Evolutionary conservation across 2,797 vertebrate genomes (phyloP), one percentile per base, ranked within the genome.

Genomic region (Ceryle rudis): DNA sequence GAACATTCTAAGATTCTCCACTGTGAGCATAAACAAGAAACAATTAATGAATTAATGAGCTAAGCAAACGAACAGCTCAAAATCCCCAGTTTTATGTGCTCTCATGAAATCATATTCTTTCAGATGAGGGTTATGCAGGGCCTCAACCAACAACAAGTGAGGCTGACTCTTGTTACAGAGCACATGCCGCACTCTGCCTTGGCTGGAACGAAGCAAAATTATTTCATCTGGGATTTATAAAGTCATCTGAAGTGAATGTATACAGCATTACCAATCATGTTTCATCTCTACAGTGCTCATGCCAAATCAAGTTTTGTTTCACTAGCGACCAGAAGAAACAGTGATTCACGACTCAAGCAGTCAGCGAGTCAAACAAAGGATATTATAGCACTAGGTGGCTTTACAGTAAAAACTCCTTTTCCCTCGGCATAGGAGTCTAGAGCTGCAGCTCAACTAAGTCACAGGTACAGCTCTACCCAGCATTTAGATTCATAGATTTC

Each of bases 201-300:
- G 80, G n/a, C 91, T 95, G 90, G 91, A 94, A 94, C 0, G 2
- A 86, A 79, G 44, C 39, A 89, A 79, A 89, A 78, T 93, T 1
- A 94, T 91, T 96, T 93, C 95, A 96, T 96, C 88, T 91, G 94
- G 95, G 85, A 83, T 93, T 97, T 95, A 95, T 90, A 93, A 96
- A 96, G 89, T 94, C 95, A 95, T 96, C 91, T 86, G 70, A 95
- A 93, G 55, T 90, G 90, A 93, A 93, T 84, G 82, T 73, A 96
- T 86, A 95, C 95, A 95, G 89, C 70, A 89, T 75, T 89, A 95
- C 91, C 91, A 96, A 66, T 81, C 85, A 44, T 33, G 73, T 73
- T 91, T 91, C 93, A 89, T 90, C 91, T 80, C 86, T 57, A 62
- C 73, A 54, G 88, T 51, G 55, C 47, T 81, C 90, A 84, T 60